These are phyloP conservation scores for Phyllotreta striolata DNA, from an alignment of 2,888 invertebrate species.

Conservation along the genomic window DNA sequence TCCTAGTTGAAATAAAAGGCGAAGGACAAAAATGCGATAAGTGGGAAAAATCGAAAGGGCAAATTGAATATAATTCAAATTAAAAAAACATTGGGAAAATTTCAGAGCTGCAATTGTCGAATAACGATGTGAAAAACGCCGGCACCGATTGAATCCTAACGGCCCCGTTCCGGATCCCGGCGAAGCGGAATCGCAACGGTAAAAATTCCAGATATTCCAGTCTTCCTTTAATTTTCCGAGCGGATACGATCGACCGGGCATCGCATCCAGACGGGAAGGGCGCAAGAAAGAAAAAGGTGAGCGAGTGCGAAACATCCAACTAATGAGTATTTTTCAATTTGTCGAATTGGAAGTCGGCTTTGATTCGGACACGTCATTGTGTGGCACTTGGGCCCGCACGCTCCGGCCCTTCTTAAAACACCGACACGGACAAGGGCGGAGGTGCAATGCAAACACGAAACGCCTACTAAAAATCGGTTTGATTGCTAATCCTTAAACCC, in stretches of 20 bases:
- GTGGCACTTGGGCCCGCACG: constrained; percentile 30
- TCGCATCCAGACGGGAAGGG: constrained; percentile 23
- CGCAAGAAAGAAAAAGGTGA: constrained; percentile 42
- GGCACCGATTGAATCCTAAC: constrained; percentile 13
- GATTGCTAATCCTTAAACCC: too few relatives aligned
- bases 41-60: too few relatives aligned
- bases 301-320: constrained; percentile 60
- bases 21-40: too few relatives aligned
- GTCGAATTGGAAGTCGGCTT: constrained; percentile 60
- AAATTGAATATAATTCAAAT: too few relatives aligned
- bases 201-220: constrained; percentile 55
- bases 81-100: background rate
- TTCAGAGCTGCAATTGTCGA: background rate
- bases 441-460: too few relatives aligned
- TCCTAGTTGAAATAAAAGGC: too few relatives aligned
- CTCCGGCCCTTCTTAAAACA: constrained; percentile 8
- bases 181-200: constrained; percentile 35
- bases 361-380: constrained; percentile 61
- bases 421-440: too few relatives aligned
- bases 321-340: constrained; percentile 64
- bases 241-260: constrained; percentile 35
- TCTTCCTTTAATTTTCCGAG: constrained; percentile 54
- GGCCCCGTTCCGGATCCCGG: constrained; percentile 20
- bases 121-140: constrained; percentile 4
- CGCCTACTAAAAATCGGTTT: too few relatives aligned